Percentiles rank a stretch among this genome's conserved stretches.
Evolutionary conservation across 2,113 vertebrate species (phyloP).

Genomic region (Podarcis cretensis): DNA sequence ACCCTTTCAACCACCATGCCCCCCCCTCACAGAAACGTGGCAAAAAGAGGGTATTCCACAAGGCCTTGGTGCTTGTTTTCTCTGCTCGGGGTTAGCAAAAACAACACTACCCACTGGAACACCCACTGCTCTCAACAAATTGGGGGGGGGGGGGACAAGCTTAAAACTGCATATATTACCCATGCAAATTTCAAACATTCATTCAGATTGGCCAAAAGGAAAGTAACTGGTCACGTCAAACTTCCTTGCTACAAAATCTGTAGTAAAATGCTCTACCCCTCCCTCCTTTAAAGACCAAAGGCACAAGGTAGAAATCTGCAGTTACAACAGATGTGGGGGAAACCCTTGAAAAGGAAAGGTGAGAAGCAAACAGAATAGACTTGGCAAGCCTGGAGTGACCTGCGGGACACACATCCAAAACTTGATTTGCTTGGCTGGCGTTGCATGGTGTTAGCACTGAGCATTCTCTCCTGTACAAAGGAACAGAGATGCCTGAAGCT

Average conservation of each 20-base stretch:
- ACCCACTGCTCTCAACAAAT: no score
- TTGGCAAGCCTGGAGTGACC: neutral
- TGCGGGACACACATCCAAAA: neutral
- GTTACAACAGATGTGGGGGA: neutral
- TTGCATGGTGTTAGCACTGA: neutral
- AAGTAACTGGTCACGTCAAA: neutral
- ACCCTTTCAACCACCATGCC: no score
- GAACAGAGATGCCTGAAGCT: neutral
- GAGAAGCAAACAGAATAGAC: neutral
- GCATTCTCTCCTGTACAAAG: neutral
- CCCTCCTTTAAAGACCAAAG: neutral
- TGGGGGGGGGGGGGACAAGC: no score
- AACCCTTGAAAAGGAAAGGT: neutral
- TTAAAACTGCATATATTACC: no score
- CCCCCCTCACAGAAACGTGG: no score
- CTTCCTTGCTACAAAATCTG: neutral
- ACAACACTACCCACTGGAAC: no score
- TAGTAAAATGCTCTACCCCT: neutral
- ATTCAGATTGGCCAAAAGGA: neutral
- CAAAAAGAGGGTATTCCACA: no score
- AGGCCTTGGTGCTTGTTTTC: no score
- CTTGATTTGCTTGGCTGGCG: neutral
- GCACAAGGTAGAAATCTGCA: neutral
- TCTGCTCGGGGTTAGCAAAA: no score
- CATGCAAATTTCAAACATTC: neutral